Evolutionary conservation across 2,888 invertebrate genomes (phyloP).

Genomic region (Odontocolon sp.): DNA sequence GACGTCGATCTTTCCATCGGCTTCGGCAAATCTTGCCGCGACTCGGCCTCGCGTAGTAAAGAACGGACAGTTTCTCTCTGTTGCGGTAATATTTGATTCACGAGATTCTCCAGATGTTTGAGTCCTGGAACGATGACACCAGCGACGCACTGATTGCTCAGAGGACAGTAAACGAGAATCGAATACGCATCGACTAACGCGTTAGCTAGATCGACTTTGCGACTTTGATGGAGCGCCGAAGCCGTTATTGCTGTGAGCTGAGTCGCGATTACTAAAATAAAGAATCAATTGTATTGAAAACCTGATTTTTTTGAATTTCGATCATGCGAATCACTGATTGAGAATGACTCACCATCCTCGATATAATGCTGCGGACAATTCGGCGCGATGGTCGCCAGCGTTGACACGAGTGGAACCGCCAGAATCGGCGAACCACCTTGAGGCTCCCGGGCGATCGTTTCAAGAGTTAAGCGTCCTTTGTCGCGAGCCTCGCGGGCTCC

Average conservation of each 20-base stretch:
- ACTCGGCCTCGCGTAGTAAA: constrained; percentile 83
- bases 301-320: no score
- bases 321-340: no score
- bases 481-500: constrained; percentile 82
- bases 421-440: constrained; percentile 76
- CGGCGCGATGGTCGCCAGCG: constrained; percentile 84
- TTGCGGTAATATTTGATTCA: constrained; percentile 81
- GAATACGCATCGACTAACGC: constrained; percentile 86
- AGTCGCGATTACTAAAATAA: constrained; percentile 84
- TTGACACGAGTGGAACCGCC: constrained; percentile 84
- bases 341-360: constrained; percentile 83
- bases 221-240: constrained; percentile 83
- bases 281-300: no score
- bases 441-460: constrained; percentile 77
- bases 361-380: constrained; percentile 82
- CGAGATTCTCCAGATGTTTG: constrained; percentile 81
- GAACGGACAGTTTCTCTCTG: constrained; percentile 82
- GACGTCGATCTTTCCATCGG: constrained; percentile 77
- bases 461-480: constrained; percentile 82
- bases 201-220: constrained; percentile 83
- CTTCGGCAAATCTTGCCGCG: constrained; percentile 78
- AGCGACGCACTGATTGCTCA: constrained; percentile 81
- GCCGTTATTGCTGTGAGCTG: constrained; percentile 84
- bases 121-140: constrained; percentile 82
- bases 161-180: constrained; percentile 82